These are phyloP conservation scores for Disparrhopalites patrizii DNA, from an alignment of 2,888 invertebrate genomes.

Conservation along the genomic window DNA sequence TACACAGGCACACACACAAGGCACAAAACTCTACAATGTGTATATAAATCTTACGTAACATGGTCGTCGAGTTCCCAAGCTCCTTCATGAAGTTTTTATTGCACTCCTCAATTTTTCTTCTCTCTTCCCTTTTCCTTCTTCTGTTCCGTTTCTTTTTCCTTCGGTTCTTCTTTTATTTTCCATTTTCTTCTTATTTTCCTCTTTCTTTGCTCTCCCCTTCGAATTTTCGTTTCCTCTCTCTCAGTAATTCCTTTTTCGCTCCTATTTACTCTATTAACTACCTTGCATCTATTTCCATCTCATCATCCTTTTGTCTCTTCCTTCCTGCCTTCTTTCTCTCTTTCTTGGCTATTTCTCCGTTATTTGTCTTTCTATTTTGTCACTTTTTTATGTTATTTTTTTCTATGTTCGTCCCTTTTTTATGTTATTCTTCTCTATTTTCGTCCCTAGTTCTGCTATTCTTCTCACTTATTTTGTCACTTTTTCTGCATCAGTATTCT, in stretches of 20 bases:
- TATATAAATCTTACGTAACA: constrained; percentile 27
- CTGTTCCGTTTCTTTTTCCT: constrained; percentile 5
- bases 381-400: too few relatives aligned
- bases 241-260: too few relatives aligned
- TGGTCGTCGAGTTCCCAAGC: constrained; percentile 15
- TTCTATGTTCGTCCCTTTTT: too few relatives aligned
- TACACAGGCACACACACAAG: not conserved
- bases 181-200: not conserved
- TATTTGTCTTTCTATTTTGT: not conserved
- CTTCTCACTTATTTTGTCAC: too few relatives aligned
- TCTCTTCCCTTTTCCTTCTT: not conserved
- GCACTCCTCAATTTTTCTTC: constrained; percentile 10
- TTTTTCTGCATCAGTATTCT: not conserved
- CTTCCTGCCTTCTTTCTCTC: too few relatives aligned
- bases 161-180: not conserved
- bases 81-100: constrained; percentile 27
- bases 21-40: constrained; percentile 7
- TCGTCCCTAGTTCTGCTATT: too few relatives aligned
- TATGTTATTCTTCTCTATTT: too few relatives aligned
- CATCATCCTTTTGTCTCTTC: too few relatives aligned
- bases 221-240: too few relatives aligned
- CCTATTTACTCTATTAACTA: not conserved
- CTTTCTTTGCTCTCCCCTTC: too few relatives aligned
- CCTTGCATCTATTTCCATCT: not conserved
- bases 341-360: too few relatives aligned